phyloP scores from a whole-genome alignment of 2,888 invertebrate species.

The Tridacna gigas region DNA sequence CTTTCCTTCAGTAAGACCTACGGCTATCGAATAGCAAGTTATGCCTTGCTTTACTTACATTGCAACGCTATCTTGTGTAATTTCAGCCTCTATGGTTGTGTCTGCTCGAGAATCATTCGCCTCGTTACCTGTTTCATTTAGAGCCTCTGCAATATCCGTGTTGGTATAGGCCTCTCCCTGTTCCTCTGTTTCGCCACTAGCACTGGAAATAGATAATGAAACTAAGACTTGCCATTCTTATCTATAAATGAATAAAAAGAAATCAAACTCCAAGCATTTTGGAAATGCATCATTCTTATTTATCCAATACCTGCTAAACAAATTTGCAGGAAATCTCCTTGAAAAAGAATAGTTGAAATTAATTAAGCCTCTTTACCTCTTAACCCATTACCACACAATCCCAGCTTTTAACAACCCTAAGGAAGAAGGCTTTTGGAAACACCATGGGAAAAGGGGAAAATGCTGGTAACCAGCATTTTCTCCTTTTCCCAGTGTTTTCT shows the following conservation, averaged over 20 bases:
- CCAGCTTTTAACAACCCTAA: neutral
- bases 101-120: constrained; percentile 75
- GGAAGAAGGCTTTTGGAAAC: no score
- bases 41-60: constrained; percentile 61
- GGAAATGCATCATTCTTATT: no score
- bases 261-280: no score
- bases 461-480: neutral
- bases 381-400: neutral
- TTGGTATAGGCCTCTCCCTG: constrained; percentile 58
- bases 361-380: no score
- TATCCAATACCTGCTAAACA: no score
- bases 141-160: constrained; percentile 64
- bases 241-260: no score
- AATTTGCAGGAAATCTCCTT: no score
- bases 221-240: neutral
- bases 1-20: no score
- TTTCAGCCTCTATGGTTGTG: constrained; percentile 88
- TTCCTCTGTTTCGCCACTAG: constrained; percentile 55
- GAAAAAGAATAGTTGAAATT: no score
- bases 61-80: constrained; percentile 95
- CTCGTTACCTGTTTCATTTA: constrained; percentile 70
- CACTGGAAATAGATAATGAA: constrained; percentile 12
- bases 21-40: no score
- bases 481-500: neutral
- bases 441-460: neutral